Evolutionary conservation across 1,140 invertebrate species (phyloP).

Genomic region (Sinella curviseta): DNA sequence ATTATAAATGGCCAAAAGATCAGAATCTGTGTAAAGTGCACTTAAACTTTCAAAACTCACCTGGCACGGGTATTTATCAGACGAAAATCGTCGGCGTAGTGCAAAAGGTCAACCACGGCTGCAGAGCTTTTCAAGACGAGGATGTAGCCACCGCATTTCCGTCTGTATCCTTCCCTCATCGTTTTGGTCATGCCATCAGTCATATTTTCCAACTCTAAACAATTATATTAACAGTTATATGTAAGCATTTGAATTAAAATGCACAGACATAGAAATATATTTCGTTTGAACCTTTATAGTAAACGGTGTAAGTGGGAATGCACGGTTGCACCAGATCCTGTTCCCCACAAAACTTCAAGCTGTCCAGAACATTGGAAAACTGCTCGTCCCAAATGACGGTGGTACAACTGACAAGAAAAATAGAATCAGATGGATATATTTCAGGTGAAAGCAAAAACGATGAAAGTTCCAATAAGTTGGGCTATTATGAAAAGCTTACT

Average conservation of each 20-base stretch:
- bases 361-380: conserved; percentile 23
- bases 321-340: neutral
- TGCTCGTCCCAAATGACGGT: conserved; percentile 36
- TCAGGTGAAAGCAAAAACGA: neutral
- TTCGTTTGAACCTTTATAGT: conserved; percentile 30
- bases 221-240: neutral
- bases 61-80: conserved; percentile 45
- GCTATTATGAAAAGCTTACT: neutral
- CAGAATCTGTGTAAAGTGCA: neutral
- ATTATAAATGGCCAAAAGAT: neutral
- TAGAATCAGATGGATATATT: no score
- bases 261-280: neutral
- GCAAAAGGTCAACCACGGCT: conserved; percentile 65
- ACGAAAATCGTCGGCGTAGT: conserved; percentile 62
- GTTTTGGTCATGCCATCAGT: conserved; percentile 14
- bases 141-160: conserved; percentile 70
- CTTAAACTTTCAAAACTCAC: conserved; percentile 29
- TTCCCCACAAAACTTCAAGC: conserved; percentile 28
- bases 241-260: neutral
- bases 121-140: conserved; percentile 72
- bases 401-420: conserved; percentile 29
- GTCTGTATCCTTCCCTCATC: conserved; percentile 52
- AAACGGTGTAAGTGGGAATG: neutral
- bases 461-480: neutral
- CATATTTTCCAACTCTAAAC: conserved; percentile 27